Base-by-base conservation (phyloP, 1,140 invertebrate species). In the Ooceraea biroi region DNA sequence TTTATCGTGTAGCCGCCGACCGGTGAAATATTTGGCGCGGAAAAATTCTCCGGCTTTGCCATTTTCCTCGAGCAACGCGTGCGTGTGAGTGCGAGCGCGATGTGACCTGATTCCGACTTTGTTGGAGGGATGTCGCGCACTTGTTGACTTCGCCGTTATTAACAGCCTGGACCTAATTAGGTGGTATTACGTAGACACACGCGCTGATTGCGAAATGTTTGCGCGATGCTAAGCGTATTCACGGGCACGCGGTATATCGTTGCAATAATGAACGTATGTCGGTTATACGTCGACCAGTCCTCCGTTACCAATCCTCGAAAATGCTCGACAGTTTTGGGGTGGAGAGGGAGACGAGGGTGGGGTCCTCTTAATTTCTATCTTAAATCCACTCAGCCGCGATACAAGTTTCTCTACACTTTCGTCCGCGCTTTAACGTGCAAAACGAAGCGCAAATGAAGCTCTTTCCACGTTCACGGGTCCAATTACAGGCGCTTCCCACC, bases 401-500 rank as follows among this genome's bases (percentile, higher is more conserved):
- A 80, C 63, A 80, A 41, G 50, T 60, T 72, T 14, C 55, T 44
- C 25, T 48, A 22, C 58, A 60, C 55, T 77, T 25, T 14, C 44
- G 22, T 10, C 5, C 11, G 7, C 52, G 36, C 44, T 27, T 19
- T 25, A 83, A 65, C n/a, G 19, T 71, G 44, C 58, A 58, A 72
- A 85, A 88, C 82, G 74, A 88, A 69, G 72, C 73, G 87, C 72
- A 84, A 86, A 86, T 77, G 87, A 89, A 89, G 68, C 73, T 71
- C 73, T 71, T 86, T 89, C 78, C 80, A 72, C 73, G 68, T 83
- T 76, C 57, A 58, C 63, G 57, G 11, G 58, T 82, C 87, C 84
- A 88, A 89, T 89, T 89, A 89, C 68, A 50, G 30, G 50, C 76
- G 57, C 73, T 85, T 50, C 58, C 58, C 68, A 50, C 58, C 58